Percentiles rank a stretch among this genome's conserved stretches.
These are phyloP conservation scores for Bombus fervidus DNA, from an alignment of 1,140 invertebrate species.

Conservation along the genomic window DNA sequence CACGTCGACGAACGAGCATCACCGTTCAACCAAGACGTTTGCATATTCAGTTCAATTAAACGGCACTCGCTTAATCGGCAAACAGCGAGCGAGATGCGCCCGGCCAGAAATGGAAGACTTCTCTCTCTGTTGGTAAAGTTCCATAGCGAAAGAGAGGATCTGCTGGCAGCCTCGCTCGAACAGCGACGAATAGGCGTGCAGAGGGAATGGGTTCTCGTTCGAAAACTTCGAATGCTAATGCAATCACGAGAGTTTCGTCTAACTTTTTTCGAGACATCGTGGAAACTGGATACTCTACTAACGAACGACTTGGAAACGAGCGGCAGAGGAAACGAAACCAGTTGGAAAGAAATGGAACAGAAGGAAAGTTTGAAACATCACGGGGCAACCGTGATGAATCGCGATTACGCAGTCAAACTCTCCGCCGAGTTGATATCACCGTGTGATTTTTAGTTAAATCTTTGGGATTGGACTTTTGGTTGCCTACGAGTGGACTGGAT, in stretches of 20 bases:
- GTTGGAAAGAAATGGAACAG: background rate
- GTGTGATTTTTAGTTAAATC: background rate
- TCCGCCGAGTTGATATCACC: background rate
- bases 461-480: no score
- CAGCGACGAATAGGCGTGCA: conserved; percentile 1
- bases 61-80: background rate
- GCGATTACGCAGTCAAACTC: background rate
- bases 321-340: background rate
- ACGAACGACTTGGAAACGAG: background rate
- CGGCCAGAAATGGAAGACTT: background rate
- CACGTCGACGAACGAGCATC: background rate
- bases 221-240: conserved; percentile 32
- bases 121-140: background rate
- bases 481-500: no score
- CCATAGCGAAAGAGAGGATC: background rate
- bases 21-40: background rate
- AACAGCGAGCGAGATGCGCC: background rate
- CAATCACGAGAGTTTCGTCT: conserved; percentile 33
- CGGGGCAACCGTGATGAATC: background rate
- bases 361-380: background rate
- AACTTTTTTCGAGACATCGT: conserved; percentile 2
- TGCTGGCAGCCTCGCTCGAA: no score
- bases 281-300: background rate
- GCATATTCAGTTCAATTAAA: conserved; percentile 23
- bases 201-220: background rate